phyloP scores from a whole-genome alignment of 2,797 vertebrate genomes.

The Limnodromus scolopaceus region DNA sequence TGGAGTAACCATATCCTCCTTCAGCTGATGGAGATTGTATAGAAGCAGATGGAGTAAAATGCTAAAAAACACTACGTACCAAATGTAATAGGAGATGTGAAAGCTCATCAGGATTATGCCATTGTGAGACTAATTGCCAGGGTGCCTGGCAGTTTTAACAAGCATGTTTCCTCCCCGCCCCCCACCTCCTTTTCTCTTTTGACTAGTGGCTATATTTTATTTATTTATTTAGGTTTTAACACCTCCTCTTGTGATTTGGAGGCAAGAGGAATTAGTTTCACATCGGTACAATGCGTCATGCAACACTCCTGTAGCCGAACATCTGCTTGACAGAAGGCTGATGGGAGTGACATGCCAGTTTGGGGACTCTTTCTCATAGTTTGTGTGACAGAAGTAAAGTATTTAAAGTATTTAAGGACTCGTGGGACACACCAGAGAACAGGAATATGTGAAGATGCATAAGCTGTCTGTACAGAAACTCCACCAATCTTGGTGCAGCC shows the following conservation, averaged over 20 bases:
- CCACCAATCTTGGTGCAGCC: background rate
- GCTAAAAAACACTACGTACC: background rate
- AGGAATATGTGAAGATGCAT: background rate
- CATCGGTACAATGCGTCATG: background rate
- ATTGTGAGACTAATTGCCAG: constrained; percentile 24
- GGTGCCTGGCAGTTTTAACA: constrained; percentile 7
- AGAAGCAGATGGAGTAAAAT: constrained; percentile 46
- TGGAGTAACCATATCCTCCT: constrained; percentile 39
- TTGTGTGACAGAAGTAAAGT: constrained; percentile 18
- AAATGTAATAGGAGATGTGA: constrained; percentile 23
- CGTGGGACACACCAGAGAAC: background rate
- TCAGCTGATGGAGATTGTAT: background rate
- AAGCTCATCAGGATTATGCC: constrained; percentile 36
- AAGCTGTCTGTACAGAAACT: background rate
- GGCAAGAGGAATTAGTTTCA: constrained; percentile 7
- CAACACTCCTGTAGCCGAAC: background rate
- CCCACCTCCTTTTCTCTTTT: background rate
- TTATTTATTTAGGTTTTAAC: constrained; percentile 52
- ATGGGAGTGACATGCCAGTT: background rate
- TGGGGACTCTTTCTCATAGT: background rate
- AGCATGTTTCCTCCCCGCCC: background rate
- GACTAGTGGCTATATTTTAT: constrained; percentile 11
- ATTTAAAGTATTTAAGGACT: background rate
- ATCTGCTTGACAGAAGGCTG: constrained; percentile 59
- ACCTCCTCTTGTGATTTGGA: constrained; percentile 37